These are phyloP conservation scores for Ictalurus punctatus DNA, from an alignment of 2,113 vertebrate species.

Conservation along the genomic window DNA sequence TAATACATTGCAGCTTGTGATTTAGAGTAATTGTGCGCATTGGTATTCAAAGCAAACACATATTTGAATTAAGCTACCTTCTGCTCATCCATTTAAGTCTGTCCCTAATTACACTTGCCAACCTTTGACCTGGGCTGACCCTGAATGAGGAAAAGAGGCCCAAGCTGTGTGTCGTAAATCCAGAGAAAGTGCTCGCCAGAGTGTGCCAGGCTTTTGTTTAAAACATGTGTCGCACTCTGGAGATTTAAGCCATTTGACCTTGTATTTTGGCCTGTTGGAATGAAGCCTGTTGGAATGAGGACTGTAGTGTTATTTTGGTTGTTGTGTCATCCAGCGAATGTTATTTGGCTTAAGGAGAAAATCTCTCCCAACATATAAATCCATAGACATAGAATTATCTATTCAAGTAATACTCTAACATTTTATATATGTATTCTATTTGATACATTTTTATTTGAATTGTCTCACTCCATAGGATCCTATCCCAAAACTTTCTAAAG, in stretches of 20 bases:
- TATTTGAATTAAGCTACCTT: neutral
- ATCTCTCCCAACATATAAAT: neutral
- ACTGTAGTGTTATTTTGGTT: neutral
- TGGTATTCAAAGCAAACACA: neutral
- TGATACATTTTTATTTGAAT: neutral
- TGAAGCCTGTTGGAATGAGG: constrained; percentile 6
- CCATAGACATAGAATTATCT: neutral
- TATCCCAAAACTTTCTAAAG: constrained; percentile 58
- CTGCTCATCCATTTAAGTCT: constrained; percentile 30
- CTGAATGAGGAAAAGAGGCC: constrained; percentile 11
- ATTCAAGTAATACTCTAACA: neutral
- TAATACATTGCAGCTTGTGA: neutral
- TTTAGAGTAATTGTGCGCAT: neutral
- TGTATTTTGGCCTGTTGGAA: constrained; percentile 6
- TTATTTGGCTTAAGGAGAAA: neutral
- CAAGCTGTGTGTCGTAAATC: constrained; percentile 51
- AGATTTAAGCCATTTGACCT: constrained; percentile 29
- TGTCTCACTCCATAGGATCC: constrained; percentile 62
- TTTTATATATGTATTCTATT: neutral
- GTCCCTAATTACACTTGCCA: constrained; percentile 5
- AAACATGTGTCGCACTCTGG: constrained; percentile 22
- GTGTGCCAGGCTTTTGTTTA: constrained; percentile 38
- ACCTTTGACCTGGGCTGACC: constrained; percentile 54
- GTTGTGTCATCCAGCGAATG: neutral
- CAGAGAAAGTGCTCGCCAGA: constrained; percentile 45